Conservation (phyloP, 1,140 invertebrate species). For the Pararge aegeria region DNA sequence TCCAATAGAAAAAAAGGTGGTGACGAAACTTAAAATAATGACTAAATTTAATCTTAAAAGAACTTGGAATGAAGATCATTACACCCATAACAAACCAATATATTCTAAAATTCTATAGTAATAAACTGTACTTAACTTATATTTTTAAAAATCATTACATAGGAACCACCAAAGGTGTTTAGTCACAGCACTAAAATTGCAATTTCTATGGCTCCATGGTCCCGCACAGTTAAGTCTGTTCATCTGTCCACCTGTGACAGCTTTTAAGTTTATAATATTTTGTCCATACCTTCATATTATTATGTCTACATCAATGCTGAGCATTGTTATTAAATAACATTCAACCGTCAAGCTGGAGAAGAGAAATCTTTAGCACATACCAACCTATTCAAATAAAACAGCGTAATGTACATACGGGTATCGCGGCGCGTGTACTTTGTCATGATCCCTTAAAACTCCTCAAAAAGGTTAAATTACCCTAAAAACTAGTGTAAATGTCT, state of each 20-base stretch:
- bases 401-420: too few relatives aligned
- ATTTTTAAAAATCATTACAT: constrained; percentile 1
- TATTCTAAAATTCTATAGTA: constrained; percentile 5
- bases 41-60: constrained; percentile 43
- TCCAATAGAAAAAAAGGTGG: not conserved
- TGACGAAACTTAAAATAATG: constrained; percentile 47
- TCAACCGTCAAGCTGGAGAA: too few relatives aligned
- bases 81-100: constrained; percentile 46
- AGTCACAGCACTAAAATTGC: constrained; percentile 11
- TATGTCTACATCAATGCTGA: too few relatives aligned
- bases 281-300: too few relatives aligned
- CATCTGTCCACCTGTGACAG: not conserved
- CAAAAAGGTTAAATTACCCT: too few relatives aligned
- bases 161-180: constrained; percentile 16
- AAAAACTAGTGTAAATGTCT: too few relatives aligned
- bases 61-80: constrained; percentile 60
- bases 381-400: too few relatives aligned
- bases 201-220: not conserved
- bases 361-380: too few relatives aligned
- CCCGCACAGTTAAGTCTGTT: not conserved
- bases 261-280: not conserved
- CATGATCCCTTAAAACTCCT: too few relatives aligned
- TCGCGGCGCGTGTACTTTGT: too few relatives aligned
- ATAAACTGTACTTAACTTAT: not conserved
- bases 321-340: too few relatives aligned